phyloP scores from a whole-genome alignment of 2,888 invertebrate genomes.

The Cacoxenus indagator region DNA sequence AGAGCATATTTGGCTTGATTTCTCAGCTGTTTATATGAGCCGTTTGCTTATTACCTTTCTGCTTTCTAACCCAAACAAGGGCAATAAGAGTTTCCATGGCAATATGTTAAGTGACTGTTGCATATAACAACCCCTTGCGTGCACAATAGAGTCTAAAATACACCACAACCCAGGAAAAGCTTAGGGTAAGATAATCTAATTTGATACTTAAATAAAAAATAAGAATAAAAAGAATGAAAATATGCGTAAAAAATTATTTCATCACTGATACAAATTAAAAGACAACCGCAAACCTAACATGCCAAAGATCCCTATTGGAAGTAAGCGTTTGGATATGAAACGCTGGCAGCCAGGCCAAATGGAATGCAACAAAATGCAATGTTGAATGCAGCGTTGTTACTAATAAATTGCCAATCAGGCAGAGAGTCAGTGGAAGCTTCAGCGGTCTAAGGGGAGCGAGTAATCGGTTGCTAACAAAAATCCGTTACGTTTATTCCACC shows the following conservation, averaged over 20 bases:
- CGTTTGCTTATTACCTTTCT: not conserved
- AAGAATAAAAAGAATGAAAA: too few species aligned
- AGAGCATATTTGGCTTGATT: too few species aligned
- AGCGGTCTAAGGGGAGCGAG: not conserved
- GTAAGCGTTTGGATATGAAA: not conserved
- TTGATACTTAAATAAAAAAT: too few species aligned
- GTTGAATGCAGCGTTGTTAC: slow-evolving; percentile 42
- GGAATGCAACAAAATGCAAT: slow-evolving; percentile 1
- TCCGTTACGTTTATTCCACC: slow-evolving; percentile 1
- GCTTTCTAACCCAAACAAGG: not conserved
- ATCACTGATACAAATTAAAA: slow-evolving; percentile 48
- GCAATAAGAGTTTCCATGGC: slow-evolving; percentile 10
- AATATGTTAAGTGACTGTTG: slow-evolving; percentile 25
- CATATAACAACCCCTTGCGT: not conserved
- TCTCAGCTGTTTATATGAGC: not conserved
- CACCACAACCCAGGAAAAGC: too few species aligned
- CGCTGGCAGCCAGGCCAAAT: not conserved
- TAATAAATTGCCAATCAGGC: slow-evolving; percentile 48
- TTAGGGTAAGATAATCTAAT: too few species aligned
- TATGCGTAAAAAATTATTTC: slow-evolving; percentile 53
- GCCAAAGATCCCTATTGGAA: not conserved
- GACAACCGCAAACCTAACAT: slow-evolving; percentile 32
- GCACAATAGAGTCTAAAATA: too few species aligned
- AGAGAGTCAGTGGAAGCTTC: not conserved
- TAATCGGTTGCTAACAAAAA: not conserved